These are phyloP conservation scores for Ichneumoninae sp. DNA, from an alignment of 2,888 invertebrate species.

Conservation along the genomic window DNA sequence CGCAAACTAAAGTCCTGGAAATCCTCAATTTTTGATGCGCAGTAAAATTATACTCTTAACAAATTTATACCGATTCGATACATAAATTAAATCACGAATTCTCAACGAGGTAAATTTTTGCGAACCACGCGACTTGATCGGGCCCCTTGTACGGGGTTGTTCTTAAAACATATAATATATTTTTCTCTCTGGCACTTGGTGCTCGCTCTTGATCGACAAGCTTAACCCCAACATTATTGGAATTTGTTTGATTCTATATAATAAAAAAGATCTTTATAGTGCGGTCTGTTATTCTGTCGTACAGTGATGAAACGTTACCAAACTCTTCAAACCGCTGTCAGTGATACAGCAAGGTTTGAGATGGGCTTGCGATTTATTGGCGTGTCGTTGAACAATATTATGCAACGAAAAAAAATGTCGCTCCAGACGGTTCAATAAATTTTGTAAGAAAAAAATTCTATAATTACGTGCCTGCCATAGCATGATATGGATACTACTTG, in stretches of 20 bases:
- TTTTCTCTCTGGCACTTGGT: slow-evolving; percentile 49
- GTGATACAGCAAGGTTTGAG: slow-evolving; percentile 25
- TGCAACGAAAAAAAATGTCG: slow-evolving; percentile 19
- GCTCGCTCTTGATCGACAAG: slow-evolving; percentile 46
- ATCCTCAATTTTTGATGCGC: slow-evolving; percentile 17
- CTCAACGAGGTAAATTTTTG: slow-evolving; percentile 38
- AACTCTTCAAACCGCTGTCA: slow-evolving; percentile 8
- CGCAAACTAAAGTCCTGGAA: slow-evolving; percentile 2
- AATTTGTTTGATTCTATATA: slow-evolving; percentile 18
- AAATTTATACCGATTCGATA: slow-evolving; percentile 46
- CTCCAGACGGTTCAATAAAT: slow-evolving; percentile 43
- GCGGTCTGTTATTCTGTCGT: slow-evolving; percentile 14
- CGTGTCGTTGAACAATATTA: slow-evolving; percentile 48
- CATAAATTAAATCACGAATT: slow-evolving; percentile 36
- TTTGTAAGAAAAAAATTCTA: slow-evolving; percentile 45
- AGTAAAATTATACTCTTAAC: slow-evolving; percentile 46
- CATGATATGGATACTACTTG: slow-evolving; percentile 1
- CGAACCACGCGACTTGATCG: slow-evolving; percentile 27
- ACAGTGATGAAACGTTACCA: slow-evolving; percentile 17
- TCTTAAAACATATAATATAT: slow-evolving; percentile 35
- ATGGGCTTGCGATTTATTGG: slow-evolving; percentile 11
- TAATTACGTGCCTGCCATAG: slow-evolving; percentile 21
- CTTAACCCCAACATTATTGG: slow-evolving; percentile 15
- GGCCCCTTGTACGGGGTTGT: slow-evolving; percentile 3
- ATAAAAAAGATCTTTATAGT: neutral